Evolutionary conservation across 2,888 invertebrate species (phyloP), one percentile per base, ranked within the genome.

Genomic region (Stenoptilia bipunctidactyla): DNA sequence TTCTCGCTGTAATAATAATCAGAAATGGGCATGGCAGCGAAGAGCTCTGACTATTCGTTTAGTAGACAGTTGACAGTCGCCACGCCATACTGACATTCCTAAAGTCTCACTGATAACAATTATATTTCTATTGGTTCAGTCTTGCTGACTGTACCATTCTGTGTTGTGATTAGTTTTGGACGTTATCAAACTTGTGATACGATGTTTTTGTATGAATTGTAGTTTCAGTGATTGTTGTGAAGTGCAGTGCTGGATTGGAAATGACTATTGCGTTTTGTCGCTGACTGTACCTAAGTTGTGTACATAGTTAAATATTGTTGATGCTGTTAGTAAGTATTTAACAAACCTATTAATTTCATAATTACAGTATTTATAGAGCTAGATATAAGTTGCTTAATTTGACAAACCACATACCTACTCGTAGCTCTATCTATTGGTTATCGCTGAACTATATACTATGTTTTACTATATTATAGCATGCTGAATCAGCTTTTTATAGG

Each of bases 31-130:
- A 80, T 79, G 82, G 82, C 82, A 72, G 72, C 69, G 65, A 68
- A 67, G 66, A 67, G 66, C 74, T 73, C 72, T 76, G 82, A 77
- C 77, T 76, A 79, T 75, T 77, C 79, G 75, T 76, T 82, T 83
- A 83, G 83, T 82, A 82, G 77, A 82, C 80, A 82, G 67, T 82
- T 83, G 83, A 83, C 83, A 82, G 79, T 79, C 82, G 71, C 79
- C 80, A 79, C 80, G 76, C 82, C 76, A 79, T 74, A 79, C 72
- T 82, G 82, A 79, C 80, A 82, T 79, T 79, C 73, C 77, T 74
- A 82, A 79, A 79, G 69, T 64, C 74, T 20, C 59, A 70, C 74
- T 75, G 75, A 80, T 79, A 82, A 77, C 67, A 72, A 69, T 68
- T 65, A 67, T 70, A 66, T 20, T 20, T 70, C 66, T 71, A 75